Base-by-base conservation (phyloP, 30 jellyfish, hydroid and myxozoan species). In the Euphysa ruthae region DNA sequence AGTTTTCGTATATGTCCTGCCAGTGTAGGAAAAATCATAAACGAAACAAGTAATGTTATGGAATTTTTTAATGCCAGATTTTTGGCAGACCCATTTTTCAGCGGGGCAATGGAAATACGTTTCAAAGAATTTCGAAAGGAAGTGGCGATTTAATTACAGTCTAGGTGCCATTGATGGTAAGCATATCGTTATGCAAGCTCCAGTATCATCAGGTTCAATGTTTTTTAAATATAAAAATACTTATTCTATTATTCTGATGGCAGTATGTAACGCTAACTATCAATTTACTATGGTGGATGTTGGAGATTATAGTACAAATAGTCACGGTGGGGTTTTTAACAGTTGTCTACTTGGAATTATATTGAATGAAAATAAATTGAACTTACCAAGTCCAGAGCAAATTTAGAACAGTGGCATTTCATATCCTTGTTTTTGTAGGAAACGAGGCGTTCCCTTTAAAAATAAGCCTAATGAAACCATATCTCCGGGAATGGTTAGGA, bases 381-480 rank as follows among this genome's bases (percentile, higher is more conserved):
- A 35, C 34, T 32, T 81, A 62, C 94, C 92, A 3, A 29, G 76
- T 35, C 79, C 78, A 35, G 70, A 63, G 66, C 55, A 54, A 69
- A 77, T 70, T 46, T 58, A 70, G 44, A 52, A 61, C 38, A 71
- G 84, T 43, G 61, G 49, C 26, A 61, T 32, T 34, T 35, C 49
- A 61, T 80, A 55, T 75, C 82, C 93, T 34, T 80, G 81, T 72
- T 31, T 73, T 81, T 49, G 71, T 73, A 20, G 91, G 94, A 49
- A 79, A 81, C 35, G 73, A 73, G 60, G 94, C 84, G 42, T 81
- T 81, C 71, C 94, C 79, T 24, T 66, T 81, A 69, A 81, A 68
- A 73, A 52, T 78, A 20, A 73, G 49, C 69, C 73, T 81, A 22
- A 55, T 79, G 68, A 70, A 60, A 60, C 82, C 76, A 24, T 70